A percentile compares a stretch with the other conserved stretches of the same genome.
Evolutionary conservation across 2,797 vertebrate species (phyloP).

Genomic region (Crenichthys baileyi): DNA sequence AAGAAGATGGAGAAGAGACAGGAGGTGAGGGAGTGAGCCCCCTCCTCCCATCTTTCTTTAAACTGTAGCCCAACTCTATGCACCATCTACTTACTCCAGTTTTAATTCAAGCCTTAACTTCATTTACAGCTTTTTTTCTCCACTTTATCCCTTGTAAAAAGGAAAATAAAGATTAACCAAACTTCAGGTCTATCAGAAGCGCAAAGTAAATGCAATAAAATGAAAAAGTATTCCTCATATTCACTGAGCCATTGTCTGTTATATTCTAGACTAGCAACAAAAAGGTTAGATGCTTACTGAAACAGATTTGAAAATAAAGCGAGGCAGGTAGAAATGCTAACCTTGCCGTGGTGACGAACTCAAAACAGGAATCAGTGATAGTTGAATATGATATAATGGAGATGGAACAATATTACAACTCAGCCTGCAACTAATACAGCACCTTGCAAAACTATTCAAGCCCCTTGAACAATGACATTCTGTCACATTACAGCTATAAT

Average conservation of each 20-base stretch:
- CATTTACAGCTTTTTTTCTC: slow-evolving; percentile 11
- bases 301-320: slow-evolving; percentile 39
- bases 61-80: slow-evolving; percentile 30
- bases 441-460: not conserved
- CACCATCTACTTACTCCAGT: slow-evolving; percentile 17
- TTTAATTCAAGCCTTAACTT: slow-evolving; percentile 11
- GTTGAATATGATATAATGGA: slow-evolving; percentile 24
- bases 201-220: slow-evolving; percentile 31
- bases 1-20: slow-evolving; percentile 55
- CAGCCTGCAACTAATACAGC: not conserved
- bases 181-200: slow-evolving; percentile 42
- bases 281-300: slow-evolving; percentile 23
- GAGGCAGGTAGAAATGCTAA: slow-evolving; percentile 81
- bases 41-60: slow-evolving; percentile 53
- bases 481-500: not conserved
- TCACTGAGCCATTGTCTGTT: slow-evolving; percentile 36
- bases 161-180: slow-evolving; percentile 49
- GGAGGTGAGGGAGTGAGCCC: slow-evolving; percentile 46
- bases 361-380: slow-evolving; percentile 11
- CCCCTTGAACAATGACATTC: not conserved
- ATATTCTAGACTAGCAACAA: slow-evolving; percentile 24
- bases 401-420: slow-evolving; percentile 10
- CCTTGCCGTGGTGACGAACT: slow-evolving; percentile 73
- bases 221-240: slow-evolving; percentile 15
- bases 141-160: slow-evolving; percentile 29